Conservation (phyloP, 1,140 invertebrate genomes). For the Hycleus cichorii region DNA sequence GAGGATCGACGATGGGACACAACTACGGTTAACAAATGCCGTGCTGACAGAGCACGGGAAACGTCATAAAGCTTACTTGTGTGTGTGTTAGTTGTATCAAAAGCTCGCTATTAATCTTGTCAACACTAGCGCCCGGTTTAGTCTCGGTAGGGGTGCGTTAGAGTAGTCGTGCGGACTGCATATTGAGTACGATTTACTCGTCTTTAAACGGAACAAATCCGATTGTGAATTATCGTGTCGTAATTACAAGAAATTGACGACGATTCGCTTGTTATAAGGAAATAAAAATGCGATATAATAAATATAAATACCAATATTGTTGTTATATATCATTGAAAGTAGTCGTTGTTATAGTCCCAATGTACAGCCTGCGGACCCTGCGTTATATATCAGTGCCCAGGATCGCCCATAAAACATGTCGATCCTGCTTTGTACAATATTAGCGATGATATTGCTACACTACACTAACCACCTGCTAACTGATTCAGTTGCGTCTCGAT, state of each 20-base stretch:
- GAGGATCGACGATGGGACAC: too few species aligned
- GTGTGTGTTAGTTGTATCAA: conserved; percentile 17
- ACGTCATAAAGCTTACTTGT: conserved; percentile 17
- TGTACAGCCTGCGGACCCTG: too few species aligned
- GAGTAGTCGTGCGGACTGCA: conserved; percentile 21
- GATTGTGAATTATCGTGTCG: conserved; percentile 8
- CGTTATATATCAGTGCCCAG: conserved; percentile 4
- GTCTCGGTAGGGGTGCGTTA: conserved; percentile 15
- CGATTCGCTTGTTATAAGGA: too few species aligned
- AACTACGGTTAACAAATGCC: conserved; percentile 13
- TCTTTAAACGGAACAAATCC: conserved; percentile 13
- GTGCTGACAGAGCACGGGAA: conserved; percentile 20
- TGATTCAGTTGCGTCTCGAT: conserved; percentile 25
- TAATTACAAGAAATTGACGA: not conserved
- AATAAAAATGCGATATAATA: too few species aligned
- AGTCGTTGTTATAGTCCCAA: too few species aligned
- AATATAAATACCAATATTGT: too few species aligned
- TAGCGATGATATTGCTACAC: conserved; percentile 9
- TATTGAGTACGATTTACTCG: conserved; percentile 17
- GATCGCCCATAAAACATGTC: conserved; percentile 13
- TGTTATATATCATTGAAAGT: too few species aligned
- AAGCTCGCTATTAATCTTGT: conserved; percentile 22
- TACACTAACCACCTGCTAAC: conserved; percentile 25
- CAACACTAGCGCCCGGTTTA: conserved; percentile 11
- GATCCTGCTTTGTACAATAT: conserved; percentile 8